phyloP scores from a whole-genome alignment of 2,113 vertebrate species.

The Meles meles region DNA sequence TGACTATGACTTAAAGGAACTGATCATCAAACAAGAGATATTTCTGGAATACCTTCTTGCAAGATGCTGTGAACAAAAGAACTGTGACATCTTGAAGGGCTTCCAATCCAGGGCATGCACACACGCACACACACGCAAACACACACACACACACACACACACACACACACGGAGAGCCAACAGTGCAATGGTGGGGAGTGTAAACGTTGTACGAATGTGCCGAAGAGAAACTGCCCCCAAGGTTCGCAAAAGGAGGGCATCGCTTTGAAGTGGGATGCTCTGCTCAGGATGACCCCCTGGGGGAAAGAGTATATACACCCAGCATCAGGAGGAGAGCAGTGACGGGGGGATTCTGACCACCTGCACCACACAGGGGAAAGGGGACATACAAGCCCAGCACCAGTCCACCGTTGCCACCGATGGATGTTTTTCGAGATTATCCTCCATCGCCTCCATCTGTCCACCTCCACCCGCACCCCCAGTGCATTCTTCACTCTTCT shows the following conservation, averaged over 20 bases:
- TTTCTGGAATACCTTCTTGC: neutral
- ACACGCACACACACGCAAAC: neutral
- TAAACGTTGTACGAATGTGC: neutral
- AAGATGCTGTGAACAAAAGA: neutral
- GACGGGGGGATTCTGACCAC: neutral
- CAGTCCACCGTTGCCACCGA: neutral
- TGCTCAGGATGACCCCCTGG: neutral
- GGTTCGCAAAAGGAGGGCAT: neutral
- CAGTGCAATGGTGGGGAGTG: neutral
- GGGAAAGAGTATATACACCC: neutral
- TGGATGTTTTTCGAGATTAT: neutral
- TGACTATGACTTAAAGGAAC: neutral
- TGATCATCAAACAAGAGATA: neutral
- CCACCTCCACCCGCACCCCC: accelerated
- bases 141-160: neutral
- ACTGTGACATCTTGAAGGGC: neutral
- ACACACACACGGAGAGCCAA: neutral
- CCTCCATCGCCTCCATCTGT: neutral
- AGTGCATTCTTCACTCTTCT: neutral
- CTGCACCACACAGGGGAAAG: neutral
- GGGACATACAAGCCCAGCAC: accelerated
- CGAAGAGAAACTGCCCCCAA: neutral
- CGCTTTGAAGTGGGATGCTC: neutral
- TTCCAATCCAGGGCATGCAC: neutral
- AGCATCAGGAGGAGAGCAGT: neutral